Evolutionary conservation across 2,888 invertebrate species (phyloP).

Genomic region (Drosophila algonquin): DNA sequence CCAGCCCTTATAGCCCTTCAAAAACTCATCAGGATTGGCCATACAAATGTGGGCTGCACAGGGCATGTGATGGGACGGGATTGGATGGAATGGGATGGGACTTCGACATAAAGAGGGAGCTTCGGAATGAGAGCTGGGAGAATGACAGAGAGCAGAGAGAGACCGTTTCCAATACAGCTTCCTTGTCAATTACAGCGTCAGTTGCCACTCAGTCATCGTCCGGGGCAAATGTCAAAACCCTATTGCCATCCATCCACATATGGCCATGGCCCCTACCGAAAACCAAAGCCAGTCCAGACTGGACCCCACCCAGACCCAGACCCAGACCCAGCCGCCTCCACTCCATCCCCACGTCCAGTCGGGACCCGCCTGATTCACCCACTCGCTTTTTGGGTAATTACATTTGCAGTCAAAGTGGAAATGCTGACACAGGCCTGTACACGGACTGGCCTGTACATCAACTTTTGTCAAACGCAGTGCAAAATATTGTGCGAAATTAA

Average conservation of each 20-base stretch:
- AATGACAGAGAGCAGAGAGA: slow-evolving; percentile 9
- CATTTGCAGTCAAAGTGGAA: slow-evolving; percentile 55
- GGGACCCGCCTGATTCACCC: slow-evolving; percentile 8
- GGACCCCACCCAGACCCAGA: neutral
- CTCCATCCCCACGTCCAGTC: too few species aligned
- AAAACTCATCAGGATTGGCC: slow-evolving; percentile 46
- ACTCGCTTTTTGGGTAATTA: slow-evolving; percentile 65
- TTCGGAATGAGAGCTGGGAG: neutral
- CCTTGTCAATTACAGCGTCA: slow-evolving; percentile 72
- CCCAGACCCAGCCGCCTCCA: neutral
- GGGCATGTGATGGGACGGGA: slow-evolving; percentile 9
- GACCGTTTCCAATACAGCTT: slow-evolving; percentile 27
- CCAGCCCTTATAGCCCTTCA: slow-evolving; percentile 36
- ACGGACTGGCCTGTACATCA: slow-evolving; percentile 46
- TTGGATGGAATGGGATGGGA: neutral
- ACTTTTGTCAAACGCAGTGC: slow-evolving; percentile 73
- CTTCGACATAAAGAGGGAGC: neutral
- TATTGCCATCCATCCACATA: slow-evolving; percentile 7
- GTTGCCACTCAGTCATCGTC: slow-evolving; percentile 55
- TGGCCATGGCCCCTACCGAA: slow-evolving; percentile 15
- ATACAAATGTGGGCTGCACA: slow-evolving; percentile 24
- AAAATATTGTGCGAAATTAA: slow-evolving; percentile 63
- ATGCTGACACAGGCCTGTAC: slow-evolving; percentile 23
- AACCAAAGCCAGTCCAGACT: slow-evolving; percentile 7
- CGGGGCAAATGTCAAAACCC: slow-evolving; percentile 39